phyloP scores from a whole-genome alignment of 2,113 vertebrate genomes.

The Mirza zaza region DNA sequence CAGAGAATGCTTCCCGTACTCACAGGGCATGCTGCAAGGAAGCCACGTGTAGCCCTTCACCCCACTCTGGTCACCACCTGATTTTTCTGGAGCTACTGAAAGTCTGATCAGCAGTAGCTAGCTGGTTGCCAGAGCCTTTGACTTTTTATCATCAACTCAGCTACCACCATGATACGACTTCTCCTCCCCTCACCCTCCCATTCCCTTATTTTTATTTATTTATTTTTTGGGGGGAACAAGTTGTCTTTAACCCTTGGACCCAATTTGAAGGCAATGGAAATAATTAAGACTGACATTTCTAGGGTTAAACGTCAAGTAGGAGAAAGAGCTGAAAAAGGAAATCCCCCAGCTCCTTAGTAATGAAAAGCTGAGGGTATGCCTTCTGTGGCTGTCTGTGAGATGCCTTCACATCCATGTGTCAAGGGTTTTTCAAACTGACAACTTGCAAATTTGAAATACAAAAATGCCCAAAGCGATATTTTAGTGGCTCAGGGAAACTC shows the following conservation, averaged over 20 bases:
- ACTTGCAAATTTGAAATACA: conserved; percentile 93
- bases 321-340: conserved; percentile 88
- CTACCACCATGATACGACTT: not conserved
- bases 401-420: conserved; percentile 88
- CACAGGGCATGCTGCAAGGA: not conserved
- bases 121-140: not conserved
- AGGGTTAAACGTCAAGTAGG: conserved; percentile 88
- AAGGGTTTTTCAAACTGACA: conserved; percentile 92
- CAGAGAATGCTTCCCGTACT: not conserved
- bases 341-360: conserved; percentile 89
- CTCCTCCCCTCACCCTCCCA: not conserved
- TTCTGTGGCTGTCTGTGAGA: conserved; percentile 86
- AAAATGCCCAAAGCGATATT: conserved; percentile 91
- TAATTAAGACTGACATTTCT: conserved; percentile 88
- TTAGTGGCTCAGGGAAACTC: conserved; percentile 89
- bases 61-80: not conserved
- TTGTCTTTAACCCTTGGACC: conserved; percentile 86
- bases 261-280: conserved; percentile 80
- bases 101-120: not conserved
- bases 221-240: conserved; percentile 53
- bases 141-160: not conserved
- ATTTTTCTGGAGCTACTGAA: not conserved
- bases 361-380: conserved; percentile 89
- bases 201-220: not conserved
- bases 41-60: not conserved